Conservation (phyloP, 2,888 invertebrate genomes). For the Steinernema scapterisci region DNA sequence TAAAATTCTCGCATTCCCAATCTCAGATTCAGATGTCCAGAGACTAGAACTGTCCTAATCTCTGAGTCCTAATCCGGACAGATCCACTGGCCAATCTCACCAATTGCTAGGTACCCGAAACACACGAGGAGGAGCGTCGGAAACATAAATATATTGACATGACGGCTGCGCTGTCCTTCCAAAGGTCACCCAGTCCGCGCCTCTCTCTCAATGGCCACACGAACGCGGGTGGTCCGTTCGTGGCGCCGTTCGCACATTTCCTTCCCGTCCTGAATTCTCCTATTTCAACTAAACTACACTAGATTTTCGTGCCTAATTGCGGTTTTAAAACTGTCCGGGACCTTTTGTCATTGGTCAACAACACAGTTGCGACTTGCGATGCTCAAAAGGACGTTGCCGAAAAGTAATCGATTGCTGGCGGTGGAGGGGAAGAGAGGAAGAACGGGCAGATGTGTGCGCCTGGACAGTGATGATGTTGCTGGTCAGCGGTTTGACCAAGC, state of each 20-base stretch:
- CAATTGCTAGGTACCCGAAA: too few relatives aligned
- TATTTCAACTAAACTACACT: too few relatives aligned
- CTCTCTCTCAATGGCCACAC: neutral
- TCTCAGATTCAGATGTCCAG: too few relatives aligned
- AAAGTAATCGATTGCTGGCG: constrained; percentile 8
- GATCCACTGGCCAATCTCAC: too few relatives aligned
- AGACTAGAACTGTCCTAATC: too few relatives aligned
- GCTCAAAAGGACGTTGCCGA: neutral
- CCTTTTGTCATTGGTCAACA: neutral
- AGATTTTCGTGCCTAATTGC: too few relatives aligned
- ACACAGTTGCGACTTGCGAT: neutral
- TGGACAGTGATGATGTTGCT: neutral
- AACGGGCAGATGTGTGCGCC: neutral
- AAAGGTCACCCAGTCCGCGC: neutral
- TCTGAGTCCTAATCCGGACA: too few relatives aligned
- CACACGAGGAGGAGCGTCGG: neutral
- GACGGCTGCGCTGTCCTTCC: neutral
- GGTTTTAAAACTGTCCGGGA: neutral
- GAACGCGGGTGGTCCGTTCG: neutral
- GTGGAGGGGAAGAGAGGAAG: neutral
- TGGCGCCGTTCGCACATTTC: neutral
- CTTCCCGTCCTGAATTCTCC: too few relatives aligned
- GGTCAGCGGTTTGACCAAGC: constrained; percentile 4
- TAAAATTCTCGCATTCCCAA: too few relatives aligned
- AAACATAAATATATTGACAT: neutral